Percentiles rank a stretch among this genome's conserved stretches.
Evolutionary conservation across 2,888 invertebrate species (phyloP).

Genomic region (Chymomyza amoena): DNA sequence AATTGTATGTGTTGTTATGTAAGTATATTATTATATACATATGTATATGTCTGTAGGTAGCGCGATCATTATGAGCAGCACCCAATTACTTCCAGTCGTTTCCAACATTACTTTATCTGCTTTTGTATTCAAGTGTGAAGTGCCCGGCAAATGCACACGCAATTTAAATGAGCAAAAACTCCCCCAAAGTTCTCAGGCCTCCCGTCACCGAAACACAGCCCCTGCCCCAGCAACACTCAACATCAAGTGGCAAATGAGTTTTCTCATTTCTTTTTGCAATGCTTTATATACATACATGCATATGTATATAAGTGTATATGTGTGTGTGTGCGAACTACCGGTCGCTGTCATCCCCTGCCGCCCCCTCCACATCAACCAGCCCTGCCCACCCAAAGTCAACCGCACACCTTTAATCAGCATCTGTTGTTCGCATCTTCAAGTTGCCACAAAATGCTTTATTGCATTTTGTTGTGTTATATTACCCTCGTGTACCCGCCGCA

Average conservation of each 20-base stretch:
- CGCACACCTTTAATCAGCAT: slow-evolving; percentile 75
- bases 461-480: slow-evolving; percentile 74
- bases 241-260: slow-evolving; percentile 62
- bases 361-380: not conserved
- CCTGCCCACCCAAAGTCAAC: slow-evolving; percentile 39
- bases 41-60: not conserved
- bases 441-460: slow-evolving; percentile 75
- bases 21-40: not conserved
- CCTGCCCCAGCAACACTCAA: slow-evolving; percentile 35
- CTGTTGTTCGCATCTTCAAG: slow-evolving; percentile 74
- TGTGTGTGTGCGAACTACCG: not conserved
- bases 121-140: slow-evolving; percentile 72
- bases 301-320: slow-evolving; percentile 31
- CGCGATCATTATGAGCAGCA: slow-evolving; percentile 53
- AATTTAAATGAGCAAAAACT: slow-evolving; percentile 64
- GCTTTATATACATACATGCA: slow-evolving; percentile 29
- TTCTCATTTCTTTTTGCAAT: slow-evolving; percentile 48
- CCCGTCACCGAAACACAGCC: not conserved
- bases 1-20: slow-evolving; percentile 24
- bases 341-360: not conserved
- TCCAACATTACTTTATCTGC: slow-evolving; percentile 67
- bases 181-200: not conserved
- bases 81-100: slow-evolving; percentile 64
- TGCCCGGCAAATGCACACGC: slow-evolving; percentile 67
- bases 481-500: slow-evolving; percentile 60